phyloP scores from a whole-genome alignment of 1,140 invertebrate genomes.

The Campoletis sonorensis region DNA sequence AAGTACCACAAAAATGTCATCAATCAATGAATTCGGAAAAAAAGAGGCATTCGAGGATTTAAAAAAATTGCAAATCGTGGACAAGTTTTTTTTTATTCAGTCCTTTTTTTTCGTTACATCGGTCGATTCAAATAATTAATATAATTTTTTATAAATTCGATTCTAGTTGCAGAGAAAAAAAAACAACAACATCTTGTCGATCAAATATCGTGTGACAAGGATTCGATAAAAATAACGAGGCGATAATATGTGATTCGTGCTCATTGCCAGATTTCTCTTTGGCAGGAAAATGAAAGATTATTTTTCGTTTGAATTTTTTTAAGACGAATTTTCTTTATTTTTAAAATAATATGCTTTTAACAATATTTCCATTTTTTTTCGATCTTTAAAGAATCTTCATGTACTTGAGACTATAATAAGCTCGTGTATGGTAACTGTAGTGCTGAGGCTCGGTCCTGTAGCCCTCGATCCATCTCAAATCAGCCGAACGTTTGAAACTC shows the following conservation, averaged over 20 bases:
- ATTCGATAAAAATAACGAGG: neutral
- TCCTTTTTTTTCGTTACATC: too few relatives aligned
- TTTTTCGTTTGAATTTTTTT: neutral
- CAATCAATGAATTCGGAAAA: too few relatives aligned
- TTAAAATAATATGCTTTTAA: neutral
- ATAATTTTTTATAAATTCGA: too few relatives aligned
- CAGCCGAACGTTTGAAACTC: slow-evolving; percentile 68
- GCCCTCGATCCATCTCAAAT: slow-evolving; percentile 70
- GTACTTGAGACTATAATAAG: slow-evolving; percentile 75
- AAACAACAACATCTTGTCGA: too few relatives aligned
- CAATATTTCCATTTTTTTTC: neutral
- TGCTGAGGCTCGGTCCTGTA: slow-evolving; percentile 67
- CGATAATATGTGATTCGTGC: neutral
- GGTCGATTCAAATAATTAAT: too few relatives aligned
- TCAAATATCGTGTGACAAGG: too few relatives aligned
- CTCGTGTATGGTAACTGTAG: slow-evolving; percentile 74
- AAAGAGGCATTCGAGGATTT: too few relatives aligned
- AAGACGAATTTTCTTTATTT: slow-evolving; percentile 5
- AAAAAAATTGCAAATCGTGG: too few relatives aligned
- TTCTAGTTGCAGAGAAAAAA: too few relatives aligned
- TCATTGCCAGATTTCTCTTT: slow-evolving; percentile 1
- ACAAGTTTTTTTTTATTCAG: too few relatives aligned
- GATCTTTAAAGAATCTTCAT: slow-evolving; percentile 69
- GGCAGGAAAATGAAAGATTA: neutral
- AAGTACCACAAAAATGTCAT: too few relatives aligned